phyloP scores from a whole-genome alignment of 2,888 invertebrate genomes.

The Hirtodrosophila duncani region DNA sequence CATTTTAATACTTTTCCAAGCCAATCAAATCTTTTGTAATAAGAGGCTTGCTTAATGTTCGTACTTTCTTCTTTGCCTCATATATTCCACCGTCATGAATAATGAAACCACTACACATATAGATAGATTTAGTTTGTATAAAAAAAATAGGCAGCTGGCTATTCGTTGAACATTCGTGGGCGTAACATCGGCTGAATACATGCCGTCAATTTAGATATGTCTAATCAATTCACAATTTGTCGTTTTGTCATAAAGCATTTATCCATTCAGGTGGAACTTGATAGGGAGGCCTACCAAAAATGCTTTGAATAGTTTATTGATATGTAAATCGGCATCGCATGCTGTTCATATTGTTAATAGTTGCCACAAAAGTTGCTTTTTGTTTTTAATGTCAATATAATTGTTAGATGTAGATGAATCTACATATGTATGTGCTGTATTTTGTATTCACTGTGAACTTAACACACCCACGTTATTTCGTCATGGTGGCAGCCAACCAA shows the following conservation, averaged over 20 bases:
- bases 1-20: too few relatives aligned
- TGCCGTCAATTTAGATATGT: too few relatives aligned
- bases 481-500: conserved; percentile 29
- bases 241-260: conserved; percentile 33
- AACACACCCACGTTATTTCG: conserved; percentile 1
- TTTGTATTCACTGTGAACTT: too few relatives aligned
- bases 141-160: too few relatives aligned
- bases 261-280: conserved; percentile 43
- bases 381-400: conserved; percentile 18
- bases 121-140: too few relatives aligned
- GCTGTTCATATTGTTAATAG: conserved; percentile 37
- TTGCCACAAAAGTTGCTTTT: conserved; percentile 28
- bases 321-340: conserved; percentile 54
- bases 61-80: too few relatives aligned
- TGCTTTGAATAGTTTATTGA: conserved; percentile 33
- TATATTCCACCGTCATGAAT: too few relatives aligned
- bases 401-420: conserved; percentile 1
- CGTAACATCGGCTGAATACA: too few relatives aligned
- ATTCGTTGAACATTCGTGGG: background rate
- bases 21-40: too few relatives aligned
- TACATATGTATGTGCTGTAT: conserved; percentile 13
- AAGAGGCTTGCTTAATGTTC: too few relatives aligned
- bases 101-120: too few relatives aligned
- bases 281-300: conserved; percentile 16
- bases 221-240: conserved; percentile 21